Evolutionary conservation across 2,113 vertebrate species (phyloP).

Genomic region (Lophochroa leadbeateri): DNA sequence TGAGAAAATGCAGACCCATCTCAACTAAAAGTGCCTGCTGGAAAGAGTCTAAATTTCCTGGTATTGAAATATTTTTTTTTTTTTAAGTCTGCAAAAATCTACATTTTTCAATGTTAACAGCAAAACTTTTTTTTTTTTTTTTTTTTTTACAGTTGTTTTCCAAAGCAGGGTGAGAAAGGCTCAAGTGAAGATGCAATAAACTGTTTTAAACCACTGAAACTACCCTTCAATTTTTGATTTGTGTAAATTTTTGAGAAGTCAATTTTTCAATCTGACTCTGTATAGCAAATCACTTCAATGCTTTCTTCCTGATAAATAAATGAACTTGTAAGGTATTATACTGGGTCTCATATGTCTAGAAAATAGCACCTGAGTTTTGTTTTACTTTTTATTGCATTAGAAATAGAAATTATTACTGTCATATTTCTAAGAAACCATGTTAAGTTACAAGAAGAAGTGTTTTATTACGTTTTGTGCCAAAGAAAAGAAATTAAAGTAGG

Average conservation of each 20-base stretch:
- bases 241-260: background rate
- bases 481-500: slow-evolving; percentile 22
- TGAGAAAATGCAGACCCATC: slow-evolving; percentile 2
- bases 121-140: background rate
- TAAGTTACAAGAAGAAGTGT: background rate
- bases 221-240: background rate
- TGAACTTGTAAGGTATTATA: background rate
- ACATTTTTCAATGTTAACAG: background rate
- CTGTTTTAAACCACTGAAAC: background rate
- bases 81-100: background rate
- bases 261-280: background rate
- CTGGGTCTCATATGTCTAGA: background rate
- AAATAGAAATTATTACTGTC: background rate
- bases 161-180: background rate
- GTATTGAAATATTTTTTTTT: background rate
- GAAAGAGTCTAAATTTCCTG: background rate
- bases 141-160: background rate
- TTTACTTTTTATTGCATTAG: background rate
- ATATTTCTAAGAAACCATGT: background rate
- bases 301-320: background rate
- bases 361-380: background rate
- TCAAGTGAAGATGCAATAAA: background rate
- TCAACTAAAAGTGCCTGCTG: background rate
- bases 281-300: background rate
- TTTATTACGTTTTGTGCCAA: slow-evolving; percentile 21